These are phyloP conservation scores for Propithecus perrieri DNA, from an alignment of 2,797 vertebrate genomes.

Conservation along the genomic window DNA sequence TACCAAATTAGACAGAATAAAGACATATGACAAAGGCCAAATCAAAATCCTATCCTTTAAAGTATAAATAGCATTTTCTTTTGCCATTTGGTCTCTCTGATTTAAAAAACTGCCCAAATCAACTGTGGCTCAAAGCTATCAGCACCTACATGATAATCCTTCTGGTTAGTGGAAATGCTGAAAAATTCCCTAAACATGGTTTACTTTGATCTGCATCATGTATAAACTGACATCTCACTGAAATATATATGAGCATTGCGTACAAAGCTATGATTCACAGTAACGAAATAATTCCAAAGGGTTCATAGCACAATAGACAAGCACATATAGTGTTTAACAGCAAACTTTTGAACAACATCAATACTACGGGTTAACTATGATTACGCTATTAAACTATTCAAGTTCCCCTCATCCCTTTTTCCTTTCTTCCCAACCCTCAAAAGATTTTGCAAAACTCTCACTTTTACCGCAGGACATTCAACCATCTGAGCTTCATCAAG, in stretches of 20 bases:
- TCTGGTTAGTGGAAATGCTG: background rate
- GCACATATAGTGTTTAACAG: background rate
- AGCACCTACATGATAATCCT: background rate
- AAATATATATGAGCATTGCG: conserved; percentile 52
- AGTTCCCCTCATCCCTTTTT: background rate
- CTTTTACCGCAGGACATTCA: conserved; percentile 98
- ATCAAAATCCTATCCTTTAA: background rate
- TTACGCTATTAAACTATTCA: background rate
- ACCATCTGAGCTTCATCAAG: conserved; percentile 99
- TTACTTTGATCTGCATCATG: background rate
- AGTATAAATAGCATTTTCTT: background rate
- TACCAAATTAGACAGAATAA: conserved; percentile 19
- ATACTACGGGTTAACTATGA: background rate
- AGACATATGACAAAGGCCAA: background rate
- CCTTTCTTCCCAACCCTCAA: background rate
- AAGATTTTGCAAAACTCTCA: conserved; percentile 72
- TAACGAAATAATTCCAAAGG: conserved; percentile 62
- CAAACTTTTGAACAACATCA: background rate
- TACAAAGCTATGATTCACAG: conserved; percentile 54
- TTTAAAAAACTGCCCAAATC: background rate
- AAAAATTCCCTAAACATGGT: background rate
- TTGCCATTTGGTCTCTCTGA: background rate
- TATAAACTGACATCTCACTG: background rate
- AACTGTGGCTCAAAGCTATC: background rate
- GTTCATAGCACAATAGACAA: conserved; percentile 60